Base-by-base conservation (phyloP, 2,888 invertebrate genomes). In the Altica lythri region DNA sequence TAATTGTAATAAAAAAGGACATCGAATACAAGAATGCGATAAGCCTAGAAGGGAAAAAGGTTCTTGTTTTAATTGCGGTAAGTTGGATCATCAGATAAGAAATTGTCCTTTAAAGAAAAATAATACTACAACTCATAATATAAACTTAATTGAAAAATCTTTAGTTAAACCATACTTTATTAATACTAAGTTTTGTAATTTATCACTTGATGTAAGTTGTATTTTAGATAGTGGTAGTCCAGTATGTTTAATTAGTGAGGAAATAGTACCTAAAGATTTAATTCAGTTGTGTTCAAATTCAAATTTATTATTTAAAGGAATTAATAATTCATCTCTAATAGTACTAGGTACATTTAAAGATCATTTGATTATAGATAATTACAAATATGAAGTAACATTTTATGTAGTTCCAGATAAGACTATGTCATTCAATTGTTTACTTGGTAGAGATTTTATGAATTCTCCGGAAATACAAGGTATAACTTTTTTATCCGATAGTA, bases 11-110 rank as follows among this genome's bases (percentile, higher is more conserved):
- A n/a, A 30, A 30, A 2, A 30, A 30, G 30, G 30, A 13, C 35
- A 12, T 35, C 35, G 12, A 35, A 35, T 3, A 14, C n/a, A 35
- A 3, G 13, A 13, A 12, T n/a, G 35, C 6, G 9, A 12, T 14
- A 35, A 35, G 13, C 35, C 35, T 14, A 12, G 14, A 6, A 35
- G 35, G 13, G 5, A 35, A 13, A 4, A 16, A 35, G 35, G 35
- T 2, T 35, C 35, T 12, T 35, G 35, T 12, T 35, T 12, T 6
- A 35, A 13, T 35, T 35, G 35, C 13, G 35, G 35, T 35, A 35
- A 3, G 16, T 22, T 22, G 22, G n/a, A n/a, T n/a, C n/a, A n/a
- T n/a, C n/a, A n/a, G n/a, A n/a, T n/a, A n/a, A n/a, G n/a, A n/a
- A n/a, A n/a, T n/a, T n/a, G n/a, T n/a, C n/a, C n/a, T n/a, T n/a